Percentiles rank a stretch among this genome's conserved stretches.
Conservation (phyloP, 1,140 invertebrate genomes). For the Drosophila arawakana region DNA sequence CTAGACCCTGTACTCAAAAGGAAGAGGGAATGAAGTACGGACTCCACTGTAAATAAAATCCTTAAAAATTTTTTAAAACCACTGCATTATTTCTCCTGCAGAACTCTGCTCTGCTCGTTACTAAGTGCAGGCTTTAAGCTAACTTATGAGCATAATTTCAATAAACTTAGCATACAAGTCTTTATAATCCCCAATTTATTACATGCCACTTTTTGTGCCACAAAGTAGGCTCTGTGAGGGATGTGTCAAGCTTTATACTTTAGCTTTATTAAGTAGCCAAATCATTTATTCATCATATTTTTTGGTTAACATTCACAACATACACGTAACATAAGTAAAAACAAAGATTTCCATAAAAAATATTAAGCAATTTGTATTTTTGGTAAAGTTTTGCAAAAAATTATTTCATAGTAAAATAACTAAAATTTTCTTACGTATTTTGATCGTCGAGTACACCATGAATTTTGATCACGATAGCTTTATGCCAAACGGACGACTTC, state of each 20-base stretch:
- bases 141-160: slow-evolving; percentile 19
- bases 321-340: background rate
- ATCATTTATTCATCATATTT: background rate
- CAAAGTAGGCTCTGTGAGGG: background rate
- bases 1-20: too few relatives aligned
- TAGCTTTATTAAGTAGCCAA: slow-evolving; percentile 21
- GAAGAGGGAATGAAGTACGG: too few relatives aligned
- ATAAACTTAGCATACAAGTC: slow-evolving; percentile 2
- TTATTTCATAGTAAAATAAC: background rate
- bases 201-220: background rate
- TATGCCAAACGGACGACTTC: background rate
- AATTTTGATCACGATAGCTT: background rate
- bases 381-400: too few relatives aligned
- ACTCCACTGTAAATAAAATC: too few relatives aligned
- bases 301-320: too few relatives aligned
- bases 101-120: too few relatives aligned
- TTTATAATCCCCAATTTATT: slow-evolving; percentile 28
- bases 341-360: background rate
- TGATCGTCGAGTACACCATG: background rate
- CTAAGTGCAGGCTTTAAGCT: background rate
- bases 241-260: slow-evolving; percentile 13
- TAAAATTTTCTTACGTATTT: too few relatives aligned
- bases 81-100: too few relatives aligned
- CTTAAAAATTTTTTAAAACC: too few relatives aligned
- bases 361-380: too few relatives aligned